Percentiles rank a stretch among this genome's conserved stretches.
Evolutionary conservation across 2,888 invertebrate species (phyloP).

Genomic region (Syritta pipiens): DNA sequence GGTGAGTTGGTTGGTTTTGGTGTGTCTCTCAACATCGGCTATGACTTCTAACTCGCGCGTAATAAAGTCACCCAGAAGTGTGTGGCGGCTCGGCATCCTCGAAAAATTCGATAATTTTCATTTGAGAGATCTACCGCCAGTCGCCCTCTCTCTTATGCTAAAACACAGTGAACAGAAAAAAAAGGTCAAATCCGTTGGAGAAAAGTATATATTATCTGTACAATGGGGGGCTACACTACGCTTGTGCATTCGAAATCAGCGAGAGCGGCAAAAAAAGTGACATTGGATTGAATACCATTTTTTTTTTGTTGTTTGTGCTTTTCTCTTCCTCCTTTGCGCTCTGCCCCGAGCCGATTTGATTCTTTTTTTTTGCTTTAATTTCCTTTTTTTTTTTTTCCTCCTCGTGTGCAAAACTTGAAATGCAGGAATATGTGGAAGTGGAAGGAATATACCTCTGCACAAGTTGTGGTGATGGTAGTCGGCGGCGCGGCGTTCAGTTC

Average conservation of each 20-base stretch:
- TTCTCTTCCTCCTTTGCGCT: slow-evolving; percentile 39
- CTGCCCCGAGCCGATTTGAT: slow-evolving; percentile 19
- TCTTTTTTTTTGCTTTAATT: slow-evolving; percentile 35
- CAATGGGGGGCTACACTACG: slow-evolving; percentile 40
- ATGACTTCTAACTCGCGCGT: too few species aligned
- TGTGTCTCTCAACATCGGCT: too few species aligned
- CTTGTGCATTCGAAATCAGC: slow-evolving; percentile 64
- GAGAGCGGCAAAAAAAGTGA: slow-evolving; percentile 67
- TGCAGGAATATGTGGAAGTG: slow-evolving; percentile 57
- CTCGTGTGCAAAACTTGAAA: slow-evolving; percentile 67
- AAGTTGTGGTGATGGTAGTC: slow-evolving; percentile 45
- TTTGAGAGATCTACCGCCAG: background rate
- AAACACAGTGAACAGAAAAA: slow-evolving; percentile 8
- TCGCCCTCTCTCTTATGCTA: background rate
- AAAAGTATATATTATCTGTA: slow-evolving; percentile 53
- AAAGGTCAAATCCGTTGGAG: slow-evolving; percentile 42
- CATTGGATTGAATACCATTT: slow-evolving; percentile 56
- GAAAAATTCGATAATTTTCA: slow-evolving; percentile 31
- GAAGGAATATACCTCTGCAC: slow-evolving; percentile 35
- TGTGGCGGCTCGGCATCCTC: slow-evolving; percentile 30
- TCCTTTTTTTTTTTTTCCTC: slow-evolving; percentile 22
- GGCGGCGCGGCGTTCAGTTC: slow-evolving; percentile 57
- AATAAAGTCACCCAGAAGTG: slow-evolving; percentile 25
- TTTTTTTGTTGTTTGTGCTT: slow-evolving; percentile 20
- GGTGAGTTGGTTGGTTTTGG: background rate